These are phyloP conservation scores for Heliconius hewitsoni DNA, from an alignment of 1,140 invertebrate genomes.

Conservation along the genomic window DNA sequence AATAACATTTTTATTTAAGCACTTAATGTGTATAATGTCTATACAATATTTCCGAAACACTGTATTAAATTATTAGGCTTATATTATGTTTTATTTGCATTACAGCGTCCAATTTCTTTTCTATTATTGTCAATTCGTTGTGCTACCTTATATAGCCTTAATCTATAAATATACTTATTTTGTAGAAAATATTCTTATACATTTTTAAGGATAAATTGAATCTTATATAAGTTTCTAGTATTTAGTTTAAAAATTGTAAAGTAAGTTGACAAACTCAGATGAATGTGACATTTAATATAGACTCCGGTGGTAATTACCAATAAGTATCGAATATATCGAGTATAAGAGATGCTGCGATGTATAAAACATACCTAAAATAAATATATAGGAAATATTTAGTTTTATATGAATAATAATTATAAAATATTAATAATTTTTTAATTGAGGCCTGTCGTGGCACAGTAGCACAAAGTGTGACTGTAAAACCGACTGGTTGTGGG, in stretches of 20 bases:
- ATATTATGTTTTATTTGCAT: neutral
- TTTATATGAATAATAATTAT: too few species aligned
- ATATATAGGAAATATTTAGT: neutral
- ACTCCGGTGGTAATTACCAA: neutral
- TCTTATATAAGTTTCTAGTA: neutral
- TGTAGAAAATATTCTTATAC: neutral
- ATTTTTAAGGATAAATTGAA: neutral
- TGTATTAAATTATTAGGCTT: too few species aligned
- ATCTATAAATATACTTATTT: neutral
- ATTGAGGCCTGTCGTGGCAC: too few species aligned
- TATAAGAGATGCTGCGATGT: neutral
- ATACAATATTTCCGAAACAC: too few species aligned
- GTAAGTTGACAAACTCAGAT: neutral
- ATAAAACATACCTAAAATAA: conserved; percentile 11
- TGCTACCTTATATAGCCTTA: neutral
- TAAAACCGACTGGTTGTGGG: too few species aligned
- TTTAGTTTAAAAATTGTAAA: neutral
- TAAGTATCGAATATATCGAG: neutral
- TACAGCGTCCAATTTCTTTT: neutral
- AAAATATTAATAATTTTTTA: neutral
- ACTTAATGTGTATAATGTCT: too few species aligned
- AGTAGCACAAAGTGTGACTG: too few species aligned
- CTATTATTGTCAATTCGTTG: neutral
- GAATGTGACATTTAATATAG: neutral
- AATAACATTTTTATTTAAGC: too few species aligned